phyloP scores from a whole-genome alignment of 2,888 invertebrate genomes.

The Arenicola marina region DNA sequence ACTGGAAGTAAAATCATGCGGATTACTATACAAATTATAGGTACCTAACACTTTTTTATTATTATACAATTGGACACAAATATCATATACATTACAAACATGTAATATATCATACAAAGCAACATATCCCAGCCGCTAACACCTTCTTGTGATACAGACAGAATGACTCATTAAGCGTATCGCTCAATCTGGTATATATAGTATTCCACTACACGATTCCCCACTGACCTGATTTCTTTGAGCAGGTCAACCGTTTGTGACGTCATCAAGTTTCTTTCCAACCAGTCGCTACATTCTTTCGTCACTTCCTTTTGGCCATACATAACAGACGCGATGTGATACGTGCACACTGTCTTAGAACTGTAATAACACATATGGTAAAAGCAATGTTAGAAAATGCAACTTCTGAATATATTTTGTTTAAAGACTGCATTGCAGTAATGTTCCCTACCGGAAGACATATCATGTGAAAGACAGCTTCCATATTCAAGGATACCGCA shows the following conservation, averaged over 20 bases:
- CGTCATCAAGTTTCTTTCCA: slow-evolving; percentile 72
- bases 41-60: too few species aligned
- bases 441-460: not conserved
- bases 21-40: too few species aligned
- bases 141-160: too few species aligned
- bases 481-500: too few species aligned
- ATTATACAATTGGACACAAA: too few species aligned
- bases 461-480: not conserved
- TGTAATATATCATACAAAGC: too few species aligned
- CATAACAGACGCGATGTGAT: slow-evolving; percentile 72
- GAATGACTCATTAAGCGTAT: too few species aligned
- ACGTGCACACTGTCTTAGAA: slow-evolving; percentile 70
- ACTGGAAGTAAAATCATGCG: slow-evolving; percentile 51
- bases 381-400: not conserved
- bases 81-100: too few species aligned
- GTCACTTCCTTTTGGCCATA: slow-evolving; percentile 72
- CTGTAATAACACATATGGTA: slow-evolving; percentile 34
- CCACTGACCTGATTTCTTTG: slow-evolving; percentile 65
- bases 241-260: slow-evolving; percentile 67
- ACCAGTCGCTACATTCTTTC: slow-evolving; percentile 69
- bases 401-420: too few species aligned
- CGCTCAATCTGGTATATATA: not conserved
- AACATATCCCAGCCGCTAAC: too few species aligned
- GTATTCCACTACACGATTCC: not conserved
- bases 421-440: too few species aligned